phyloP scores from a whole-genome alignment of 2,797 vertebrate species.

The Bucorvus abyssinicus region DNA sequence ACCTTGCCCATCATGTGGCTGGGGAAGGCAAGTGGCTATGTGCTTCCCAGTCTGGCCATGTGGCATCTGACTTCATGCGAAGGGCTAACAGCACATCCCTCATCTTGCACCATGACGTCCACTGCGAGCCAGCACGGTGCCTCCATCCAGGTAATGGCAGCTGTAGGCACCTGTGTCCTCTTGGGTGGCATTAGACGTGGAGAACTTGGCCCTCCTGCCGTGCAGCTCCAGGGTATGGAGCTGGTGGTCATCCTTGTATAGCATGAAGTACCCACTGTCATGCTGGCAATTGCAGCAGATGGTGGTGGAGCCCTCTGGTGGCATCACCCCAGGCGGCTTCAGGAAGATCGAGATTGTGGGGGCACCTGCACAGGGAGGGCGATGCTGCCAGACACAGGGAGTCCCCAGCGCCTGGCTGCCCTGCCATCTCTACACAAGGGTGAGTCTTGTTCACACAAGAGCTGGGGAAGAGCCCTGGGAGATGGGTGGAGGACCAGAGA shows the following conservation, averaged over 20 bases:
- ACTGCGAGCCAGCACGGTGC: not conserved
- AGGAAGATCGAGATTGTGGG: constrained; percentile 16
- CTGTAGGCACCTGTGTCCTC: not conserved
- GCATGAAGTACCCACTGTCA: not conserved
- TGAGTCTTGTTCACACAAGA: not conserved
- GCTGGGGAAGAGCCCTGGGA: not conserved
- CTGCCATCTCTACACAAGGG: not conserved
- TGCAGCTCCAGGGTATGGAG: not conserved
- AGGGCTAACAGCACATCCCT: not conserved
- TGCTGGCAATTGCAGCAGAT: not conserved
- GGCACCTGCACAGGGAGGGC: not conserved
- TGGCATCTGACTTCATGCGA: accelerated
- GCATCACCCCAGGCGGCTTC: not conserved
- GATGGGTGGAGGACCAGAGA: not conserved
- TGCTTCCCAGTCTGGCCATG: accelerated
- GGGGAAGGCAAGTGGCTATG: not conserved
- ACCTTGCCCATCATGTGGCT: not conserved
- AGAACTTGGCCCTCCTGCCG: not conserved
- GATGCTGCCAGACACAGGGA: not conserved
- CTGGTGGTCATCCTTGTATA: accelerated
- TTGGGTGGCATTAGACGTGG: not conserved
- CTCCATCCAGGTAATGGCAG: not conserved
- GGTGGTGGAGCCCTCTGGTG: not conserved
- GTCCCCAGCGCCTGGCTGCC: not conserved
- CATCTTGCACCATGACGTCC: not conserved